Evolutionary conservation across 1,140 invertebrate species (phyloP).

Genomic region (Batillaria attramentaria): DNA sequence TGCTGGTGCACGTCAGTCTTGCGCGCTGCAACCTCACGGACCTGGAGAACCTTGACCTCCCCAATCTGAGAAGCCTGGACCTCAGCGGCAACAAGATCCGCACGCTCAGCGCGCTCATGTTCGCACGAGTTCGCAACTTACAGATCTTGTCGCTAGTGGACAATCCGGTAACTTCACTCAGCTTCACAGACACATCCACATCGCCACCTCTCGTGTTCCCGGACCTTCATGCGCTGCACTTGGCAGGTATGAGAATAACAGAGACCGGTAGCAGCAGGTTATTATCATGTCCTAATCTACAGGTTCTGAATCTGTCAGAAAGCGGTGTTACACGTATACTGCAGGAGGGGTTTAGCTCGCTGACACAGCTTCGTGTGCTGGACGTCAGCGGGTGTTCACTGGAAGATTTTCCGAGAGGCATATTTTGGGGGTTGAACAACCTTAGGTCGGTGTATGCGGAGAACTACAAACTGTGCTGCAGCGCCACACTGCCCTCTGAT

Average conservation of each 20-base stretch:
- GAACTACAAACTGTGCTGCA: slow-evolving; percentile 45
- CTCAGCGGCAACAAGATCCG: slow-evolving; percentile 20
- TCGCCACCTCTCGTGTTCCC: not conserved
- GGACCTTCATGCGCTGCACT: not conserved
- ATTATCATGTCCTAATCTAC: not conserved
- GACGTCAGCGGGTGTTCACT: not conserved
- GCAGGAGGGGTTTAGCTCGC: not conserved
- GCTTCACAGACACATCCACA: not conserved
- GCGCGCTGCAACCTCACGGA: not conserved
- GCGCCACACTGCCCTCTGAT: not conserved
- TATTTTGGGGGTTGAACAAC: not conserved
- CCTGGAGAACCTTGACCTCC: not conserved
- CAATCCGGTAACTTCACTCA: slow-evolving; percentile 33
- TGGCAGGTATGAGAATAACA: not conserved
- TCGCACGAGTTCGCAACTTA: slow-evolving; percentile 20
- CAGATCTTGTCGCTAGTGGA: slow-evolving; percentile 27
- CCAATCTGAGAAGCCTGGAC: slow-evolving; percentile 18
- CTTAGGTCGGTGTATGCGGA: not conserved
- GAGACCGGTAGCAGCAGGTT: not conserved
- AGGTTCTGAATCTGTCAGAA: not conserved
- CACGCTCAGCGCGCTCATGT: not conserved
- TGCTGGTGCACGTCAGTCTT: slow-evolving; percentile 17
- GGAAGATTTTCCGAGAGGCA: not conserved
- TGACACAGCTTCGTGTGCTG: not conserved
- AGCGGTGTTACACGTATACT: not conserved